Conservation (phyloP, 2,888 invertebrate species). For the Zelleria hepariella region DNA sequence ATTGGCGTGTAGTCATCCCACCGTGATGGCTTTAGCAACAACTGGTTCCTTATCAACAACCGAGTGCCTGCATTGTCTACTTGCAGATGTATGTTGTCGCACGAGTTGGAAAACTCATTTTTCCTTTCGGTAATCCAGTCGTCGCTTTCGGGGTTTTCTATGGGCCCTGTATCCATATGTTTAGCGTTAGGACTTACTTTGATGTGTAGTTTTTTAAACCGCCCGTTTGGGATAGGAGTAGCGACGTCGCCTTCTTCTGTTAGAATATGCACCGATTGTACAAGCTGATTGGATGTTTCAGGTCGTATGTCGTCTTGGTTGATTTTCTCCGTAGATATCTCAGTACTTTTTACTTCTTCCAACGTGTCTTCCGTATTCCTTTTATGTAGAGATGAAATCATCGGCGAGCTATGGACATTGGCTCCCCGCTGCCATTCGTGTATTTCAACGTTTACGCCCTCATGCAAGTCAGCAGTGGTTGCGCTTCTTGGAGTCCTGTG, state of each 20-base stretch:
- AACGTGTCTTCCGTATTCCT: not conserved
- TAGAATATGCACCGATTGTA: not conserved
- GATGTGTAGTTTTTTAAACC: constrained; percentile 10
- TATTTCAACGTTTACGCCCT: not conserved
- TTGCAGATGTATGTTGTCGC: not conserved
- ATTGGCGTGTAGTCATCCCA: constrained; percentile 34
- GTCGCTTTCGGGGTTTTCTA: constrained; percentile 23
- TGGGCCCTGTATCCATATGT: constrained; percentile 11
- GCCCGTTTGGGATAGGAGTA: not conserved
- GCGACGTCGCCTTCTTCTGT: not conserved
- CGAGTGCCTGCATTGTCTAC: constrained; percentile 16
- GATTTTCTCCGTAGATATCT: not conserved
- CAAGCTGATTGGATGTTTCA: not conserved
- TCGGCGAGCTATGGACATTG: no score
- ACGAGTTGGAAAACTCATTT: not conserved
- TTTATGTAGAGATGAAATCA: not conserved
- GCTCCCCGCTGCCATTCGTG: no score
- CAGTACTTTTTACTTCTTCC: not conserved
- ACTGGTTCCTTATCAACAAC: constrained; percentile 26
- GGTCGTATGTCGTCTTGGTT: not conserved
- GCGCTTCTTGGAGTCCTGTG: not conserved
- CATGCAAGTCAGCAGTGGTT: not conserved
- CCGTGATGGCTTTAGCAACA: constrained; percentile 31
- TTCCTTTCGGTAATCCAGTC: not conserved
- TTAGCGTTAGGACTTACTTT: not conserved